These are phyloP conservation scores for Cyclopterus lumpus DNA, from an alignment of 2,797 vertebrate genomes.

Conservation along the genomic window DNA sequence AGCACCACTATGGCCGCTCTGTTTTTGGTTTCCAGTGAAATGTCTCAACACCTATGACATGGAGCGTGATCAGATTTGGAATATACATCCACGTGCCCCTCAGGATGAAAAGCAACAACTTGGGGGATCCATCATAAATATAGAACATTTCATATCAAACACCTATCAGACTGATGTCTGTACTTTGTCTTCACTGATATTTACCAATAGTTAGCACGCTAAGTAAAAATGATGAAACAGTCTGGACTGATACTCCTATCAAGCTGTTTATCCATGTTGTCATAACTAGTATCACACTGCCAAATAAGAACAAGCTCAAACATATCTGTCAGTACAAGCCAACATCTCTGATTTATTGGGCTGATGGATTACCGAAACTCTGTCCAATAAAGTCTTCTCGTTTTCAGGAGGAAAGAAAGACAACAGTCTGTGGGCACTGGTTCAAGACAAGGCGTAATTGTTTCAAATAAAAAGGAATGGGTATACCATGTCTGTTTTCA, in stretches of 20 bases:
- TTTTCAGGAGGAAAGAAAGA: slow-evolving; percentile 13
- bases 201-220: not conserved
- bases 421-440: slow-evolving; percentile 11
- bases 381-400: slow-evolving; percentile 25
- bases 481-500: slow-evolving; percentile 17
- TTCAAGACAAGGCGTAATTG: slow-evolving; percentile 5
- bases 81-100: not conserved
- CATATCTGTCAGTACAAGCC: slow-evolving; percentile 27
- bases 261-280: slow-evolving; percentile 22
- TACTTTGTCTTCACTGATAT: not conserved
- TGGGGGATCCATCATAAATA: not conserved
- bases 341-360: slow-evolving; percentile 28
- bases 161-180: not conserved
- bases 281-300: slow-evolving; percentile 7
- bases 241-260: not conserved
- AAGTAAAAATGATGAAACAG: not conserved
- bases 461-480: not conserved
- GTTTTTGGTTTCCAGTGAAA: not conserved
- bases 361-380: slow-evolving; percentile 19
- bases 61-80: not conserved
- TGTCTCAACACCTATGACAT: not conserved
- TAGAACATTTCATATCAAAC: not conserved
- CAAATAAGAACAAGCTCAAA: slow-evolving; percentile 28
- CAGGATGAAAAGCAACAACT: not conserved
- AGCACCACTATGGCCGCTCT: not conserved